Evolutionary conservation across 2,797 vertebrate genomes (phyloP).

Genomic region (Clamator glandarius): DNA sequence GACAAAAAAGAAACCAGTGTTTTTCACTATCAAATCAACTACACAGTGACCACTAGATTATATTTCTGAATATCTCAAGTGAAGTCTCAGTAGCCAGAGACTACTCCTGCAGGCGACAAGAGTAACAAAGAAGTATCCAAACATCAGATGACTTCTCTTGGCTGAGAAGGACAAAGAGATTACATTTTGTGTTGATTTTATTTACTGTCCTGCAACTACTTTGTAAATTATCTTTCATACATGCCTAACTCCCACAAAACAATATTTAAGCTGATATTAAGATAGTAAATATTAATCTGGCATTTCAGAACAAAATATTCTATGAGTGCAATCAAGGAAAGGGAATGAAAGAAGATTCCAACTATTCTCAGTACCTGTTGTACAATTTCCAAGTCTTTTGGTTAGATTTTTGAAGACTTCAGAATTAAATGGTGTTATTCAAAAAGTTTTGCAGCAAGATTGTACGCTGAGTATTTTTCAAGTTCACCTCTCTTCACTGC

Average conservation of each 20-base stretch:
- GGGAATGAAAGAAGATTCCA: neutral
- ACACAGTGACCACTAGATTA: neutral
- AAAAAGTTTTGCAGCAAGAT: neutral
- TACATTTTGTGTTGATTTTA: neutral
- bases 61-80: neutral
- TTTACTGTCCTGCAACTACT: neutral
- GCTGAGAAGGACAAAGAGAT: neutral
- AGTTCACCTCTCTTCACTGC: neutral
- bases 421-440: neutral
- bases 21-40: neutral
- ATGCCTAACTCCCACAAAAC: fast-evolving
- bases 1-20: neutral
- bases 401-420: neutral
- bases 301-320: neutral
- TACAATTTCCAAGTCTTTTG: neutral
- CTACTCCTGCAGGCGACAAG: neutral
- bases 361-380: neutral
- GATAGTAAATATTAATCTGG: neutral
- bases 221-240: neutral
- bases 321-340: neutral
- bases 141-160: neutral
- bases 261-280: neutral
- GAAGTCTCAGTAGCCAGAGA: neutral
- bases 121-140: neutral
- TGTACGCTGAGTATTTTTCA: neutral